Evolutionary conservation across 2,888 invertebrate species (phyloP), one percentile per base, ranked within the genome.

Genomic region (Laspeyria flexula): DNA sequence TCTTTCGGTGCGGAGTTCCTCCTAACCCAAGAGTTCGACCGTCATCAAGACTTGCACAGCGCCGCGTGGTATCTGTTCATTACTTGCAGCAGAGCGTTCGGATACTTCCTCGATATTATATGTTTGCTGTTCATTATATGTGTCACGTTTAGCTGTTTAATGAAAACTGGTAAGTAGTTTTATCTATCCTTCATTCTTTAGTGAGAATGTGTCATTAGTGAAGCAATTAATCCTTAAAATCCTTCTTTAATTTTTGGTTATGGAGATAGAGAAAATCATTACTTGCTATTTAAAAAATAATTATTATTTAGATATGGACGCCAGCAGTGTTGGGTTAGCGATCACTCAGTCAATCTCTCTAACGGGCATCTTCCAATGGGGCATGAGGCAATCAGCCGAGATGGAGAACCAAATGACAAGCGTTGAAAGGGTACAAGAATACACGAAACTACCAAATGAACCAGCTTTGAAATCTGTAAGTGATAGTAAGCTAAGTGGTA

Each of bases 361-460:
- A 25, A 94, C 94, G 7, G 94, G 94, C 13, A 86, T 95, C 67
- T 90, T 94, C 60, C 94, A 94, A 70, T 98, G 97, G 97, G 97
- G 96, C 5, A 96, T 97, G 93, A 92, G 97, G 10, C 97, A 97
- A 79, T 96, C 96, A n/a, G 96, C 97, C 0, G 97, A 97, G 83
- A 94, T 96, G 67, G 94, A 95, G 53, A 96, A 96, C 75, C 95
- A 95, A 71, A 94, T 96, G 93, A 96, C 95, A 63, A 95, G 96
- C 1, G 97, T 98, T 0, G 98, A 98, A 86, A 88, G 98, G 65
- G 93, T 96, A 0, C 65, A 95, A 10, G 96, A 96, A 66, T 96
- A 96, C 75, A 93, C 93, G 0, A 86, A 90, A 10, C 71, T 96
- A 13, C 92, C 93, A 15, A 84, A 88, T 49, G 94, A 94, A 60